phyloP scores from a whole-genome alignment of 2,797 vertebrate genomes.

The Spinus pinus region DNA sequence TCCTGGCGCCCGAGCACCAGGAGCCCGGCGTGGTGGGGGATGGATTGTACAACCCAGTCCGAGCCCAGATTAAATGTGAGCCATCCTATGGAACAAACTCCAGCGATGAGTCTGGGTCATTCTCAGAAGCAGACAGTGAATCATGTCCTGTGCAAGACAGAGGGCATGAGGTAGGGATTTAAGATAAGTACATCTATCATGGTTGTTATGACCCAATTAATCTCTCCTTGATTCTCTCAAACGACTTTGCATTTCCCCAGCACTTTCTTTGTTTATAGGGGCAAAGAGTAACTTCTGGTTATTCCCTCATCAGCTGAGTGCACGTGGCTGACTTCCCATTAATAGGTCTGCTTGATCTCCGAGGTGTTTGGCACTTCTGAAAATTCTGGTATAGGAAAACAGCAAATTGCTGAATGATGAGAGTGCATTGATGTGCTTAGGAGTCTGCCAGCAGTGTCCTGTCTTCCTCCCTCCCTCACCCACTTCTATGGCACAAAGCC shows the following conservation, averaged over 20 bases:
- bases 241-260: slow-evolving; percentile 3
- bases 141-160: slow-evolving; percentile 93
- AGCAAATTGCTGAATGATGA: not conserved
- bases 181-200: slow-evolving; percentile 61
- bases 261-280: not conserved
- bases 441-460: not conserved
- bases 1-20: slow-evolving; percentile 89
- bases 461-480: not conserved
- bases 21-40: slow-evolving; percentile 86
- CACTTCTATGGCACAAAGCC: not conserved
- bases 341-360: not conserved
- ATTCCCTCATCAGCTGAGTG: not conserved
- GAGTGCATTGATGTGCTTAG: not conserved
- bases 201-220: slow-evolving; percentile 28
- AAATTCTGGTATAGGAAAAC: not conserved
- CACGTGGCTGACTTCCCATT: not conserved
- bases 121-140: slow-evolving; percentile 99
- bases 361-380: not conserved
- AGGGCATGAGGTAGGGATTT: slow-evolving; percentile 93
- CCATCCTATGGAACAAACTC: slow-evolving; percentile 99
- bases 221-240: slow-evolving; percentile 22
- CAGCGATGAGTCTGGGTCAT: slow-evolving; percentile 97
- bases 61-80: slow-evolving; percentile 98
- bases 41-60: slow-evolving; percentile 86
- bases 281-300: slow-evolving; percentile 11